A percentile compares a stretch with the other conserved stretches of the same genome.
These are phyloP conservation scores for Vimba vimba DNA, from an alignment of 2,113 vertebrate genomes.

Conservation along the genomic window DNA sequence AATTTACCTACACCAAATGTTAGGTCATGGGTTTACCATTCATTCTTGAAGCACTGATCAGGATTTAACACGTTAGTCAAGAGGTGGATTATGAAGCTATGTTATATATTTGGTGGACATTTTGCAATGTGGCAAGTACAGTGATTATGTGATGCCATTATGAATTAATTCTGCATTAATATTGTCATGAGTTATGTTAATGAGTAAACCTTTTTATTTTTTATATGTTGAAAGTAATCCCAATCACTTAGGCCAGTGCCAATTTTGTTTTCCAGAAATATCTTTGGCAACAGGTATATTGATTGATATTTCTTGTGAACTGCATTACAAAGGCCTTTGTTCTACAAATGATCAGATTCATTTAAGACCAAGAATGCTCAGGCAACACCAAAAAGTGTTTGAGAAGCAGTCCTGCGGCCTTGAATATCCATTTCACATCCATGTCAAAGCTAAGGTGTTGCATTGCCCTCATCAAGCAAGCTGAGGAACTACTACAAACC, in stretches of 20 bases:
- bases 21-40: neutral
- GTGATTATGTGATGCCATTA: neutral
- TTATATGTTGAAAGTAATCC: neutral
- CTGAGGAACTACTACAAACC: constrained; percentile 1
- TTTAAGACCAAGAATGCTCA: constrained; percentile 26
- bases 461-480: constrained; percentile 25
- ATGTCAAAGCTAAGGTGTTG: constrained; percentile 34
- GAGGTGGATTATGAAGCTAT: neutral
- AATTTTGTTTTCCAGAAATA: neutral
- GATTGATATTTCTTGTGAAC: constrained; percentile 33
- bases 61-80: neutral
- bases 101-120: neutral
- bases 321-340: constrained; percentile 14
- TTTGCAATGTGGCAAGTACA: neutral
- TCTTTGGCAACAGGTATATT: neutral
- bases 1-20: neutral
- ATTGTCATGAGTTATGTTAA: neutral
- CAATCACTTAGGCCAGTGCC: neutral
- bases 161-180: neutral
- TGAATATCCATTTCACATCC: constrained; percentile 41
- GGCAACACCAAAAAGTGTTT: constrained; percentile 39
- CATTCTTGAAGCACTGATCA: neutral
- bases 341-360: constrained; percentile 35
- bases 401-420: constrained; percentile 10
- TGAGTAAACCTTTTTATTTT: neutral